Percentiles rank a stretch among this genome's conserved stretches.
Evolutionary conservation across 2,888 invertebrate genomes (phyloP).

Genomic region (Hirtodrosophila trivittata): DNA sequence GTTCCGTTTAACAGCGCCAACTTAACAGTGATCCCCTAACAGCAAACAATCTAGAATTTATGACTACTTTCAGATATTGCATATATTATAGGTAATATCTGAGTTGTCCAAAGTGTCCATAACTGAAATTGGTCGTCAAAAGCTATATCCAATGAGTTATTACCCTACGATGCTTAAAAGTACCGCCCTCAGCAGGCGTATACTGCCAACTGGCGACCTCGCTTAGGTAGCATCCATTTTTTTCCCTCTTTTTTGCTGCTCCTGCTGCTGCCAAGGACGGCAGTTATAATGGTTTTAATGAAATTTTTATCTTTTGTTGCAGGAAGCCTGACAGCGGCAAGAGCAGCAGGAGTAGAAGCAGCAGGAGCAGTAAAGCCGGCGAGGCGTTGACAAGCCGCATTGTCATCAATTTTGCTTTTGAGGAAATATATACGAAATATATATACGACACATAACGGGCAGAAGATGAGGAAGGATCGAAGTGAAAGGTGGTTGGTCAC

Average conservation of each 20-base stretch:
- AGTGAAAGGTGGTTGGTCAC: conserved; percentile 52
- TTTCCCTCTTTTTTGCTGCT: conserved; percentile 41
- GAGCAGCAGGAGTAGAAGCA: conserved; percentile 9
- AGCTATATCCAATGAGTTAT: background rate
- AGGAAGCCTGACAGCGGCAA: conserved; percentile 51
- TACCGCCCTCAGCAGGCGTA: conserved; percentile 30
- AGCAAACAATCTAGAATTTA: no score
- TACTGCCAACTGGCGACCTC: conserved; percentile 20
- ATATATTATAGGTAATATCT: no score
- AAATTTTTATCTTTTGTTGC: conserved; percentile 78
- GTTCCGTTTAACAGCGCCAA: no score
- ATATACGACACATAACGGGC: conserved; percentile 7
- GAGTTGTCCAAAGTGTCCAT: no score
- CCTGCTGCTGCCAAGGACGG: conserved; percentile 24
- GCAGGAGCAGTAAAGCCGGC: conserved; percentile 28
- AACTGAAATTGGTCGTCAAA: no score
- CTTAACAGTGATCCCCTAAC: no score
- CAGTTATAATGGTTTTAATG: conserved; percentile 76
- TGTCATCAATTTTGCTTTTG: conserved; percentile 72
- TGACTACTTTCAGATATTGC: no score
- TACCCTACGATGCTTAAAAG: conserved; percentile 5
- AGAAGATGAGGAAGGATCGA: conserved; percentile 11
- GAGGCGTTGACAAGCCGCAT: conserved; percentile 77
- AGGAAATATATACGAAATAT: conserved; percentile 40
- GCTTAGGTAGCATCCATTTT: conserved; percentile 25